Conservation (phyloP, 1,140 invertebrate species). For the Philaenus spumarius region DNA sequence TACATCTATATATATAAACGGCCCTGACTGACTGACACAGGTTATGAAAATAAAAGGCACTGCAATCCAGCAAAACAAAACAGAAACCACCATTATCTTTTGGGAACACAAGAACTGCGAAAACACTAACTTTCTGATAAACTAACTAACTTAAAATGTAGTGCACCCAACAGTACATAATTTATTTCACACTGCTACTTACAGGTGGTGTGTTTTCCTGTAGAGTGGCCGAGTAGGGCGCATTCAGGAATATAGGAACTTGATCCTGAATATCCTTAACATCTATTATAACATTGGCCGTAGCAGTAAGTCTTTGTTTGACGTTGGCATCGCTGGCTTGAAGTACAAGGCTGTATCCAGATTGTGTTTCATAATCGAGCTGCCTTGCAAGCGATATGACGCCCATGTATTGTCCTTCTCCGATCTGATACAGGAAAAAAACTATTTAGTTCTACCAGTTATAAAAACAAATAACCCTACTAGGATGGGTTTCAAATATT, state of each 20-base stretch:
- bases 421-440: constrained; percentile 41
- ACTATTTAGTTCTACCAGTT: background rate
- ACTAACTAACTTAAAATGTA: no score
- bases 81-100: no score
- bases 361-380: constrained; percentile 66
- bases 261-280: constrained; percentile 76
- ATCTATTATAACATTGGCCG: constrained; percentile 64
- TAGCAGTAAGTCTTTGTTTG: constrained; percentile 48
- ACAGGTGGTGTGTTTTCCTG: constrained; percentile 61
- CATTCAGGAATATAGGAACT: constrained; percentile 67
- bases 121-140: no score
- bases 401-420: constrained; percentile 62
- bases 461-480: background rate
- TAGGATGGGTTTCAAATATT: background rate
- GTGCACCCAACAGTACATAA: no score
- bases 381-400: constrained; percentile 52
- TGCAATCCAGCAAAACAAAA: no score
- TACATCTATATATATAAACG: no score
- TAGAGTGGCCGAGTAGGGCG: constrained; percentile 67
- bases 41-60: no score
- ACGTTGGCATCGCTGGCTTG: constrained; percentile 56
- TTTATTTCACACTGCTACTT: constrained; percentile 32
- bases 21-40: no score
- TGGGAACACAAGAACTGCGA: no score
- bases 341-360: constrained; percentile 61